Base-by-base conservation (phyloP, 2,888 invertebrate species). In the Ischnura elegans region DNA sequence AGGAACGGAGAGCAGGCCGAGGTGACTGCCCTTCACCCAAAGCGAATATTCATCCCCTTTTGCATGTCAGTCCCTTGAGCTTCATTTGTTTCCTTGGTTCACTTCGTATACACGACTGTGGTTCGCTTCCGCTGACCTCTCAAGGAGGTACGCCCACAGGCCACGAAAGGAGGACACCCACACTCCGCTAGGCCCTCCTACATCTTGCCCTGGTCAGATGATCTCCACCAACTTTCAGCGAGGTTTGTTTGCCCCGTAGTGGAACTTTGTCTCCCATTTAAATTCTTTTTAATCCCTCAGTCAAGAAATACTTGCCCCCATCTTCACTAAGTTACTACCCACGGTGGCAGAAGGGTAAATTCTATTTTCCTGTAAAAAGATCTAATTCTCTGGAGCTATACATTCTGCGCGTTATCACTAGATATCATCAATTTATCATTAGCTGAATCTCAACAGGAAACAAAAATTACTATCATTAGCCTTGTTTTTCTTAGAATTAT, bases 61-160 rank as follows among this genome's bases (percentile, higher is more conserved):
- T 90, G 61, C 90, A 43, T 16, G 61, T 61, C 42, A 90, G 61
- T 45, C 90, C 42, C 43, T 36, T 36, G 66, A 66, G 90, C 42
- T 90, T 90, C 90, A 90, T 90, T 90, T 66, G 61, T 90, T 90
- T 90, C 90, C 90, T 90, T 43, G 42, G 6, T 19, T n/a, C n/a
- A n/a, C n/a, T n/a, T n/a, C n/a, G n/a, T n/a, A n/a, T n/a, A n/a
- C n/a, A n/a, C n/a, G n/a, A n/a, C n/a, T n/a, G n/a, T n/a, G 87
- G 51, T 29, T 90, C 43, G 36, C 90, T 90, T 90, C 43, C 45
- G 61, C 16, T 66, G 55, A 42, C 42, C 55, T 66, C 66, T 55
- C 61, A 61, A 66, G 66, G 61, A 90, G 66, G 45, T 61, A 61
- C 36, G 25, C 76, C 76, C 29, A 36, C 36, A 36, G 1, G 3